Base-by-base conservation (phyloP, 2,797 vertebrate genomes). In the Salarias fasciatus region DNA sequence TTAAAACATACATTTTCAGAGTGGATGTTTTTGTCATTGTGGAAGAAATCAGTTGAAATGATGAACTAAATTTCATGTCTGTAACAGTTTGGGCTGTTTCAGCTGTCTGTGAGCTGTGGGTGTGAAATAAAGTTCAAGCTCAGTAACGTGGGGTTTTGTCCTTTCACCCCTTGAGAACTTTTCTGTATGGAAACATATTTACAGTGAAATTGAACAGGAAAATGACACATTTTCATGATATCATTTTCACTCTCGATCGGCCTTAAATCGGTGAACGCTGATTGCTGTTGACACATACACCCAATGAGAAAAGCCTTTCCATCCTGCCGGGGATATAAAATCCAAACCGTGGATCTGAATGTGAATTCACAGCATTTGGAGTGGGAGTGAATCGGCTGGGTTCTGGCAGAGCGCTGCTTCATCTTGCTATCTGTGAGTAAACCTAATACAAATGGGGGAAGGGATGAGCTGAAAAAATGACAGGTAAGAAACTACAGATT, bases 331-430 rank as follows among this genome's bases (percentile, higher is more conserved):
- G 40, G 12, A 5, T 6, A 9, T 10, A 7, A 53, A 60, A 43
- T 11, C 29, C 15, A 30, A 18, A n/a, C n/a, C n/a, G n/a, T 13
- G 11, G 28, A 50, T 43, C 15, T 33, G 46, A 40, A 42, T 24
- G 37, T 59, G 8, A 46, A 31, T 43, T 53, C 10, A 8, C 6
- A 43, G 8, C 14, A 44, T 33, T 53, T 47, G 65, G 24, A 5
- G 31, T 63, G 24, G 8, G 1, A 35, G 40, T 55, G 15, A 8
- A 28, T 44, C 3, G 31, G 0, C 12, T 57, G 52, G 4, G 30
- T 61, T 18, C 4, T 36, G 31, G 30, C 12, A 9, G 13, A 5
- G 9, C n/a, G 10, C 8, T 8, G 43, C 5, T 13, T 1, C 14
- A 42, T 18, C 7, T 2, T 38, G 12, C 11, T 12, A 6, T 5